Conservation (phyloP, 2,888 invertebrate genomes). For the Lymantria dispar region DNA sequence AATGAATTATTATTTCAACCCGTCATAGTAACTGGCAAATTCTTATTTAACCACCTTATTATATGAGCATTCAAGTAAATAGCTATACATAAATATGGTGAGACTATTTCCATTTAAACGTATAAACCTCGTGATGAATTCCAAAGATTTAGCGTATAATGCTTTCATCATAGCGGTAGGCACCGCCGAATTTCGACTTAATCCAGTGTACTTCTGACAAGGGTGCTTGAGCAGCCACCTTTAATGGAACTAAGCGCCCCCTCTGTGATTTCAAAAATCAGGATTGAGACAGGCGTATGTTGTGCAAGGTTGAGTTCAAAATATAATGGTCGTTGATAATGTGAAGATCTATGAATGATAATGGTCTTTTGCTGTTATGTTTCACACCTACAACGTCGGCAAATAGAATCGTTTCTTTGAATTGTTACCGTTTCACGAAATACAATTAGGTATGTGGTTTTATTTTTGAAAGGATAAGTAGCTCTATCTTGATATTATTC, state of each 20-base stretch:
- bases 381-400: slow-evolving; percentile 29
- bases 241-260: slow-evolving; percentile 2
- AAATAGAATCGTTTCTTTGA: neutral
- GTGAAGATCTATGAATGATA: slow-evolving; percentile 31
- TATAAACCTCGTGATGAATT: slow-evolving; percentile 1
- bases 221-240: slow-evolving; percentile 20
- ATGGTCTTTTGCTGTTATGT: slow-evolving; percentile 32
- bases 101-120: neutral
- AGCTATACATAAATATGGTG: neutral
- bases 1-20: too few relatives aligned
- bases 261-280: neutral
- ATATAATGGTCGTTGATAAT: slow-evolving; percentile 15
- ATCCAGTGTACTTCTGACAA: slow-evolving; percentile 28
- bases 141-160: slow-evolving; percentile 5
- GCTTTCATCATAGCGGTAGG: slow-evolving; percentile 4
- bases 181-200: slow-evolving; percentile 23
- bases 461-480: too few relatives aligned
- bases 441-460: too few relatives aligned
- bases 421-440: too few relatives aligned
- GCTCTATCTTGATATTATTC: too few relatives aligned
- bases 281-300: neutral
- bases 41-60: too few relatives aligned
- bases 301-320: neutral
- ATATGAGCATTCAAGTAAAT: too few relatives aligned
- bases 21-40: too few relatives aligned